These are phyloP conservation scores for Hirundo rustica DNA, from an alignment of 2,797 vertebrate genomes.

Conservation along the genomic window DNA sequence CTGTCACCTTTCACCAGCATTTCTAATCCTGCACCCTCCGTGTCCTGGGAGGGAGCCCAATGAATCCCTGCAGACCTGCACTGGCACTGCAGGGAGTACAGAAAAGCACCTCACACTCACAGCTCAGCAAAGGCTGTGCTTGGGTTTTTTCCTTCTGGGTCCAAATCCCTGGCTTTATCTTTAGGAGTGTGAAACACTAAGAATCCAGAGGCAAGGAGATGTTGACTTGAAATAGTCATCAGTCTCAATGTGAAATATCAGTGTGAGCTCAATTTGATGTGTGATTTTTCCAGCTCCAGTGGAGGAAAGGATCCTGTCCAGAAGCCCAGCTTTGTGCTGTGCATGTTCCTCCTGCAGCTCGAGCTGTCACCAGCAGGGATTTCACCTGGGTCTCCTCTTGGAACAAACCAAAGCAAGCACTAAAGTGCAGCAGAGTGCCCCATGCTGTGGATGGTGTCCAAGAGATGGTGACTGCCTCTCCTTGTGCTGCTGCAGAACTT, in stretches of 20 bases:
- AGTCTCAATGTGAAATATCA: neutral
- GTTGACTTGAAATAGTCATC: neutral
- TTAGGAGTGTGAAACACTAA: neutral
- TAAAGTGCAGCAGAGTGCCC: neutral
- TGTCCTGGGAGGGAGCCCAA: neutral
- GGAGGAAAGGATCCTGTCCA: neutral
- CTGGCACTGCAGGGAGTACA: neutral
- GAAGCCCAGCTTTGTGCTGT: neutral
- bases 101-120: neutral
- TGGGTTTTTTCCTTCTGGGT: neutral
- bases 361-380: neutral
- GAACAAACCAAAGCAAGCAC: neutral
- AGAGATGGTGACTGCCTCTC: neutral
- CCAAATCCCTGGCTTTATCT: neutral
- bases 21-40: neutral
- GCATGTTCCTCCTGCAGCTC: neutral
- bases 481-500: neutral
- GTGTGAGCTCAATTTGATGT: neutral
- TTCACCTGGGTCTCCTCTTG: neutral
- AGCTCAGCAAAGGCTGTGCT: neutral
- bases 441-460: accelerated
- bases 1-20: neutral
- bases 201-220: neutral
- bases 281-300: neutral
- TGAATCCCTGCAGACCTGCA: neutral